A percentile compares a stretch with the other conserved stretches of the same genome.
These are phyloP conservation scores for Lepidonotus clava DNA, from an alignment of 2,888 invertebrate genomes.

Conservation along the genomic window DNA sequence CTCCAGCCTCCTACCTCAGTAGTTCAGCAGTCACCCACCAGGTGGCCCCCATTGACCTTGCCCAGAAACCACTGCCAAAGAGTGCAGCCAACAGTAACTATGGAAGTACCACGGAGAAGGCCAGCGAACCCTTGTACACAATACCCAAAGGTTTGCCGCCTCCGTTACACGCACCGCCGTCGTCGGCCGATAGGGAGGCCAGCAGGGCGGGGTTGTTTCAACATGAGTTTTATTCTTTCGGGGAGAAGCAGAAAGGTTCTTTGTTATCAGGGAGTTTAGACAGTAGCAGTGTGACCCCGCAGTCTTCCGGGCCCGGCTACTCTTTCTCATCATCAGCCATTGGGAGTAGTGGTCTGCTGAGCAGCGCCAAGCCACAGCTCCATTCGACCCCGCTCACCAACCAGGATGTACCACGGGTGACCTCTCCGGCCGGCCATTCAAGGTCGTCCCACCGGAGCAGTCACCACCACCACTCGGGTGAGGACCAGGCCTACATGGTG, in stretches of 20 bases:
- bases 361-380: conserved; percentile 1
- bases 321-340: conserved; percentile 45
- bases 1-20: conserved; percentile 10
- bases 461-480: neutral
- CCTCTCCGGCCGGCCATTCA: neutral
- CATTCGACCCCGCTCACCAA: neutral
- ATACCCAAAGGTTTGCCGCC: neutral
- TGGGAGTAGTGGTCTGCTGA: no score
- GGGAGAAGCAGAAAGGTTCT: neutral
- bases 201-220: neutral
- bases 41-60: conserved; percentile 34
- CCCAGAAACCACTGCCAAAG: neutral
- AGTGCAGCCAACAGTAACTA: no score
- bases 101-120: neutral
- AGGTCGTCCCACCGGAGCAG: neutral
- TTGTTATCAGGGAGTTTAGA: neutral
- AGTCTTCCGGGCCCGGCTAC: conserved; percentile 36
- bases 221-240: neutral
- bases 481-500: conserved; percentile 58
- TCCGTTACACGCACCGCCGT: no score
- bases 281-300: neutral
- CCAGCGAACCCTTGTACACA: neutral
- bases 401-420: neutral
- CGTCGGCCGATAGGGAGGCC: neutral
- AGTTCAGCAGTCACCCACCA: neutral